A percentile compares a stretch with the other conserved stretches of the same genome.
These are phyloP conservation scores for Drosophila equinoxialis DNA, from an alignment of 1,140 invertebrate genomes.

Conservation along the genomic window DNA sequence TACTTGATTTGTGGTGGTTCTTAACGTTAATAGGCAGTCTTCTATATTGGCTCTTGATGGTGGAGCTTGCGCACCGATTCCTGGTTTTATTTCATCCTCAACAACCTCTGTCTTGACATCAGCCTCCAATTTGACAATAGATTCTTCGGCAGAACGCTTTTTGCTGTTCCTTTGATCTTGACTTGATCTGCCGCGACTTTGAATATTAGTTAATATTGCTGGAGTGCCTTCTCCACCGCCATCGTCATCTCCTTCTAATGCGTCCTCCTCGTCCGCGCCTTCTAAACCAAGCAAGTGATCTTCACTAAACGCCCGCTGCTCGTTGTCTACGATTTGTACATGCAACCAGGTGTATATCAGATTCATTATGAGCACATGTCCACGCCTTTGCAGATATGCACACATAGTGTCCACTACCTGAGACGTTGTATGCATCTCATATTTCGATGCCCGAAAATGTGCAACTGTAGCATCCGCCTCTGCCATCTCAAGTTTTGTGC, in stretches of 20 bases:
- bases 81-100: not conserved
- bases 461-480: constrained; percentile 66
- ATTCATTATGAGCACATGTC: constrained; percentile 88
- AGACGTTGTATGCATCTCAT: constrained; percentile 87
- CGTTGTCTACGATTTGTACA: constrained; percentile 84
- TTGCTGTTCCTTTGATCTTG: constrained; percentile 30
- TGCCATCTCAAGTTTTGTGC: constrained; percentile 68
- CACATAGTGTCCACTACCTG: constrained; percentile 86
- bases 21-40: constrained; percentile 55
- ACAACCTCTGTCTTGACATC: constrained; percentile 55
- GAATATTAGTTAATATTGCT: constrained; percentile 28
- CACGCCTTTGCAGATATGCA: constrained; percentile 87
- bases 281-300: constrained; percentile 64
- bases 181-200: constrained; percentile 39
- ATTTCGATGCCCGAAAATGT: constrained; percentile 84
- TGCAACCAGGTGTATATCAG: constrained; percentile 86
- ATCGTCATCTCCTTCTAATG: constrained; percentile 24
- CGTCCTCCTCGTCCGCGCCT: constrained; percentile 50
- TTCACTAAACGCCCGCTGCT: constrained; percentile 74
- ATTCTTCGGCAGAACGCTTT: constrained; percentile 65
- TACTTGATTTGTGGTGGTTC: constrained; percentile 51
- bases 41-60: constrained; percentile 42
- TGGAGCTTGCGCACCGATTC: not conserved
- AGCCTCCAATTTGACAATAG: constrained; percentile 46
- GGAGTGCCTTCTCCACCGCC: not conserved